A percentile compares a stretch with the other conserved stretches of the same genome.
Evolutionary conservation across 1,140 invertebrate genomes (phyloP).

Genomic region (Caenorhabditis remanei): DNA sequence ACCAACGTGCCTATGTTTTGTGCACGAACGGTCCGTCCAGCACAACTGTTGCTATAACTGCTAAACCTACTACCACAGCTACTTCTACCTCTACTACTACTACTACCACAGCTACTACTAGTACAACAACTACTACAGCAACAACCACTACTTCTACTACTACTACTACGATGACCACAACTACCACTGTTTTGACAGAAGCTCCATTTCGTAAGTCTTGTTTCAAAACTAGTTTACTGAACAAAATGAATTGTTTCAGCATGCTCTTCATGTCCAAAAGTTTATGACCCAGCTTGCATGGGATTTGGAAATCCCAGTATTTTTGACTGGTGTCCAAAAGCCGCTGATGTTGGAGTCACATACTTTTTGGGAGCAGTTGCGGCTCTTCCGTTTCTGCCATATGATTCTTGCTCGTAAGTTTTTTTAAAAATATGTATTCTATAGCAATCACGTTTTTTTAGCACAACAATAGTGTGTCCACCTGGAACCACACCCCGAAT

Average conservation of each 20-base stretch:
- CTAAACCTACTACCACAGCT: neutral
- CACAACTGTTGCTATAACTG: neutral
- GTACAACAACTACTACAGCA: neutral
- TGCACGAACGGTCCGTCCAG: neutral
- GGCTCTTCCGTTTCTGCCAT: neutral
- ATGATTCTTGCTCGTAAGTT: constrained; percentile 3
- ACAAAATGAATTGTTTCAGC: neutral
- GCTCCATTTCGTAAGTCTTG: constrained; percentile 7
- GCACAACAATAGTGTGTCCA: constrained; percentile 3
- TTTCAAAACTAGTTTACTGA: neutral
- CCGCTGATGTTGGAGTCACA: constrained; percentile 1
- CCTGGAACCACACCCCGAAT: constrained; percentile 16
- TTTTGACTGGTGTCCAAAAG: constrained; percentile 8
- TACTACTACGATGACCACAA: neutral
- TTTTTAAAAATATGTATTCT: neutral
- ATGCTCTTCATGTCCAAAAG: neutral
- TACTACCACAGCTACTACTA: neutral
- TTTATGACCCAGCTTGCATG: neutral
- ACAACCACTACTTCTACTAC: constrained; percentile 4
- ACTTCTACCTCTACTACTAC: neutral
- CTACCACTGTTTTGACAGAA: constrained; percentile 5
- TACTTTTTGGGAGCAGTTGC: neutral
- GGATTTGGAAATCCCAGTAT: neutral
- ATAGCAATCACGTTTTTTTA: neutral
- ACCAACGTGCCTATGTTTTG: too few relatives aligned